These are phyloP conservation scores for Laticauda colubrina DNA, from an alignment of 2,113 vertebrate species.

Conservation along the genomic window DNA sequence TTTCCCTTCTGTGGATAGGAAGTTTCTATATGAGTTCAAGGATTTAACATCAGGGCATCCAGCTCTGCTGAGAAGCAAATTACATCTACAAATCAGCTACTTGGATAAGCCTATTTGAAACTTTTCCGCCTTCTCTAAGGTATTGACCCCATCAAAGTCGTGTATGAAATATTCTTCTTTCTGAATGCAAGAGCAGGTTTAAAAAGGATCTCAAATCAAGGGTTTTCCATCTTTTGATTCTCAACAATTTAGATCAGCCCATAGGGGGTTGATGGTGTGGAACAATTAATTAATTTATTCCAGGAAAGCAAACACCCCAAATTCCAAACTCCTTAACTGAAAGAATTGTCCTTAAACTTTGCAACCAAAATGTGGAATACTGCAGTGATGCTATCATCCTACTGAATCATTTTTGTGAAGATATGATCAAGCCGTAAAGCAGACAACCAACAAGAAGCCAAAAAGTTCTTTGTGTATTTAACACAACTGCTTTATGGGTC, in stretches of 20 bases:
- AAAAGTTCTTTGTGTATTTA: conserved; percentile 62
- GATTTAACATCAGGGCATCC: neutral
- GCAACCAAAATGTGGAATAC: conserved; percentile 40
- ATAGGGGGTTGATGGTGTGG: neutral
- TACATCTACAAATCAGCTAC: neutral
- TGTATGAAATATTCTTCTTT: no score
- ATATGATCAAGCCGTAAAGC: conserved; percentile 51
- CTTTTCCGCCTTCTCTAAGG: neutral
- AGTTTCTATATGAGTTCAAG: neutral
- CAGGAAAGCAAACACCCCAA: conserved; percentile 14
- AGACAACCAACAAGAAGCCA: conserved; percentile 60
- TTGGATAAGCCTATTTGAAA: neutral
- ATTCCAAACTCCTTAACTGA: conserved; percentile 40
- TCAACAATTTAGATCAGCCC: neutral
- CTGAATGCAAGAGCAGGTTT: neutral
- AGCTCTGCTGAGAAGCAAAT: neutral
- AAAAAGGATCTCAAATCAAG: neutral
- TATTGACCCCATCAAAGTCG: neutral
- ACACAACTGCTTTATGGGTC: conserved; percentile 64
- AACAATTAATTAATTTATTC: neutral
- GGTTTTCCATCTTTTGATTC: neutral
- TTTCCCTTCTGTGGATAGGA: neutral
- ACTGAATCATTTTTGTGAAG: conserved; percentile 70
- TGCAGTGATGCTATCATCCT: conserved; percentile 60
- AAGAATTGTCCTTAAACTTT: neutral